phyloP scores from a whole-genome alignment of 2,113 vertebrate species.

The Chlorodrepanis virens region DNA sequence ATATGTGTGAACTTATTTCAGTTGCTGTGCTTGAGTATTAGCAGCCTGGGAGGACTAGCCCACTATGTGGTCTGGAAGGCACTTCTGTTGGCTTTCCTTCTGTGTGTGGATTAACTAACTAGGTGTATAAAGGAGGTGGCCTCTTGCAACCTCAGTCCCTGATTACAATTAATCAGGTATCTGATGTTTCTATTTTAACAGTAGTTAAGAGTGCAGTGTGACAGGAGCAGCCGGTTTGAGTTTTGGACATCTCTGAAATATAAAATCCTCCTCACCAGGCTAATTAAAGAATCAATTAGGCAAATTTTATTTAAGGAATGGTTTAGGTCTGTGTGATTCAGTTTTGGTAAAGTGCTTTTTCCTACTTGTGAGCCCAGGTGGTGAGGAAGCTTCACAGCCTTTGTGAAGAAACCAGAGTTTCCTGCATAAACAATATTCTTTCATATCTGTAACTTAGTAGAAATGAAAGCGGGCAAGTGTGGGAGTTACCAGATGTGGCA shows the following conservation, averaged over 20 bases:
- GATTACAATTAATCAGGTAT: neutral
- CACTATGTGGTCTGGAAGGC: neutral
- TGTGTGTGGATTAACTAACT: neutral
- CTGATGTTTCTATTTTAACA: neutral
- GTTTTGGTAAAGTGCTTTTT: neutral
- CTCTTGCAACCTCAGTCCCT: neutral
- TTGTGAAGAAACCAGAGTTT: neutral
- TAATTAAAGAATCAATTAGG: neutral
- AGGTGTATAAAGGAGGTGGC: neutral
- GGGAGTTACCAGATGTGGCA: neutral
- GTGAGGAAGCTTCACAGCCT: neutral
- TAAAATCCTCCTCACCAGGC: neutral
- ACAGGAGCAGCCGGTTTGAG: neutral
- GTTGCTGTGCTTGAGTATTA: neutral
- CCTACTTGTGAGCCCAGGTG: neutral
- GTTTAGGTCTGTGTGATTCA: neutral
- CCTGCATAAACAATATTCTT: neutral
- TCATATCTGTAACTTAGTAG: neutral
- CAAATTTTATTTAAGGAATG: neutral
- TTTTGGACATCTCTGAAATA: neutral
- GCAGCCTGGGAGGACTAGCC: neutral
- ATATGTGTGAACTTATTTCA: neutral
- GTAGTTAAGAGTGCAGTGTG: fast-evolving
- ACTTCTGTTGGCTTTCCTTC: neutral
- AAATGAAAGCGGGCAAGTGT: neutral